phyloP scores from a whole-genome alignment of 2,797 vertebrate genomes.

The Numenius phaeopus region DNA sequence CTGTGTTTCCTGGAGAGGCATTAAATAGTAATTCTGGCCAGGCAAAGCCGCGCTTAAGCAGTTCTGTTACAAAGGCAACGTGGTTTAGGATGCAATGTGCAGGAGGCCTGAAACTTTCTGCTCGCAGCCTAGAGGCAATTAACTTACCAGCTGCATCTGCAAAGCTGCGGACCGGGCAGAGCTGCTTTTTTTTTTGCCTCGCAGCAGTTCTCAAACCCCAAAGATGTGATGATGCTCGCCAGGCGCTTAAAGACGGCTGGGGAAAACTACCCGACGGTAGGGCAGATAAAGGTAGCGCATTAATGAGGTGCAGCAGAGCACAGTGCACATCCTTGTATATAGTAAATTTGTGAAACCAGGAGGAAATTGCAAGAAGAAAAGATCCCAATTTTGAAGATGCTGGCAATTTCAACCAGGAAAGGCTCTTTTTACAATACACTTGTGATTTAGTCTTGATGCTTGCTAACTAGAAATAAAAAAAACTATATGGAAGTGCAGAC shows the following conservation, averaged over 20 bases:
- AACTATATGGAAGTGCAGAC: background rate
- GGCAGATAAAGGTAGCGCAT: background rate
- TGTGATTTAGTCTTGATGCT: background rate
- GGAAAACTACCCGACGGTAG: background rate
- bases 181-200: background rate
- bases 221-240: background rate
- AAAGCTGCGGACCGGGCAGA: background rate
- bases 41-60: background rate
- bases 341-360: background rate
- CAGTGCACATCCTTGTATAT: background rate
- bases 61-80: background rate
- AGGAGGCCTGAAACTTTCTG: background rate
- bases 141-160: slow-evolving; percentile 21
- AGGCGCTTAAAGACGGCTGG: background rate
- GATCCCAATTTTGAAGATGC: background rate
- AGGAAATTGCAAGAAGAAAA: background rate
- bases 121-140: background rate
- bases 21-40: slow-evolving; percentile 33
- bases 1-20: slow-evolving; percentile 49
- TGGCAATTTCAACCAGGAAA: background rate
- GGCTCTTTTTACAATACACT: background rate
- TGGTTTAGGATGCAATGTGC: background rate
- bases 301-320: background rate
- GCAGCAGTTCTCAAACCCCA: background rate
- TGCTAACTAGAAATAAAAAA: background rate